Base-by-base conservation (phyloP, 1,140 invertebrate genomes). In the Pollicipes pollicipes region DNA sequence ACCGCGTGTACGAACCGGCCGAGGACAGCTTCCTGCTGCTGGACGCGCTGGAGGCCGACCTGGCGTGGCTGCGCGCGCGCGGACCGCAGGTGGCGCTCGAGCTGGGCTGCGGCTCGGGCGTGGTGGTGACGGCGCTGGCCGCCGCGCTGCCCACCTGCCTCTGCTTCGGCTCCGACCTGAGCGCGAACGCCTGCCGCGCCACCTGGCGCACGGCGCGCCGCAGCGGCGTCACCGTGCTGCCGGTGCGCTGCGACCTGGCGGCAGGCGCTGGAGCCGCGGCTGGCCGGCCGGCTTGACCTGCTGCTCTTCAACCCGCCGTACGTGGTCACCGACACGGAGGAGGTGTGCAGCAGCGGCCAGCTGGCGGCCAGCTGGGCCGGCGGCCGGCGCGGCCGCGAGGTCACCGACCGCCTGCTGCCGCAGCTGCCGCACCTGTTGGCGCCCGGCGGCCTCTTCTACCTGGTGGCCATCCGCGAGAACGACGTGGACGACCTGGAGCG, bases 291-390 rank as follows among this genome's bases (percentile, higher is more conserved):
- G 69, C 78, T 86, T 77, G 96, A 99, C 84, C 71, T 98, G 29
- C 81, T 99, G 69, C 76, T 99, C 69, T 99, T 97, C 76, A 99
- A 99, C 85, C 96, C 97, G 1, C 97, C 97, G 0, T 99, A 99
- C 83, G 95, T 98, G 66, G 88, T 91, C 0, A 97, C 95, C 17
- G 84, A 86, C 26, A 80, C 84, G 66, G 77, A 83, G 37, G 90
- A 95, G 82, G 84, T 90, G 74, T 77, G 77, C 1, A 76, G 72
- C 58, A 71, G 73, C 0, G 82, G 84, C 68, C 3, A 29, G 81
- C 70, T 79, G 30, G 73, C 73, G 70, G 72, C 74, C 69, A 79
- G 91, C 45, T 96, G 92, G 91, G 93, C 92, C 32, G 93, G 94
- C 58, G 92, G 93, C 0, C 68, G 77, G 16, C 83, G 87, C 76